These are phyloP conservation scores for Tenualosa thibaudeaui DNA, from an alignment of 2,797 vertebrate genomes.

Conservation along the genomic window DNA sequence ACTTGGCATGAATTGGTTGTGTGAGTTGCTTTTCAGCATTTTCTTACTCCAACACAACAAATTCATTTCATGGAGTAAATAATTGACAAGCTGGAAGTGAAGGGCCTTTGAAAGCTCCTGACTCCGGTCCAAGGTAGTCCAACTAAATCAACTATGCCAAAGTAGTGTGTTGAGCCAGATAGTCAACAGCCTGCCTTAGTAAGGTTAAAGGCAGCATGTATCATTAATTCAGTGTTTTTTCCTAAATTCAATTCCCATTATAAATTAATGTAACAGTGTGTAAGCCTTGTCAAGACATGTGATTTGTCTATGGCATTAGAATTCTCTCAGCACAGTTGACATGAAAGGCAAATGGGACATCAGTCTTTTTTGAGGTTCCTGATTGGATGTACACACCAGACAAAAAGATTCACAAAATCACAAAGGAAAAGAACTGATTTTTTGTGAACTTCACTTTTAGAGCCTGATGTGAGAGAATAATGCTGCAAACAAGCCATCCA, in stretches of 20 bases:
- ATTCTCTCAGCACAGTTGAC: neutral
- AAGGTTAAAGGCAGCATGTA: neutral
- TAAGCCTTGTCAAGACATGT: neutral
- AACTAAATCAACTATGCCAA: neutral
- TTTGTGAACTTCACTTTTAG: neutral
- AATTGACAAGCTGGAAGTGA: slow-evolving; percentile 50
- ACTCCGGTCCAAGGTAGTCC: neutral
- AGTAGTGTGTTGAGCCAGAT: neutral
- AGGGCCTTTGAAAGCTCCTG: neutral
- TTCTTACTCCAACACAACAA: slow-evolving; percentile 53
- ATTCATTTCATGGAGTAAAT: slow-evolving; percentile 59
- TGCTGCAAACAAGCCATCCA: neutral
- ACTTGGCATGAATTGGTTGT: neutral
- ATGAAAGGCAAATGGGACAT: neutral
- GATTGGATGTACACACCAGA: neutral
- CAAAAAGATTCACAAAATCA: neutral
- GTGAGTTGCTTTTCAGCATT: slow-evolving; percentile 33
- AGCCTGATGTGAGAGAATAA: neutral
- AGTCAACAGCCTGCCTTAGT: neutral
- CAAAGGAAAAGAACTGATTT: neutral
- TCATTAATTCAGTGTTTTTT: slow-evolving; percentile 3
- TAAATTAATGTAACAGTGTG: neutral
- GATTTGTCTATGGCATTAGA: neutral
- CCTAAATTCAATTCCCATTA: neutral
- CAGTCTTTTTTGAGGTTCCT: no score